These are phyloP conservation scores for Gulo gulo DNA, from an alignment of 2,113 vertebrate genomes.

Conservation along the genomic window DNA sequence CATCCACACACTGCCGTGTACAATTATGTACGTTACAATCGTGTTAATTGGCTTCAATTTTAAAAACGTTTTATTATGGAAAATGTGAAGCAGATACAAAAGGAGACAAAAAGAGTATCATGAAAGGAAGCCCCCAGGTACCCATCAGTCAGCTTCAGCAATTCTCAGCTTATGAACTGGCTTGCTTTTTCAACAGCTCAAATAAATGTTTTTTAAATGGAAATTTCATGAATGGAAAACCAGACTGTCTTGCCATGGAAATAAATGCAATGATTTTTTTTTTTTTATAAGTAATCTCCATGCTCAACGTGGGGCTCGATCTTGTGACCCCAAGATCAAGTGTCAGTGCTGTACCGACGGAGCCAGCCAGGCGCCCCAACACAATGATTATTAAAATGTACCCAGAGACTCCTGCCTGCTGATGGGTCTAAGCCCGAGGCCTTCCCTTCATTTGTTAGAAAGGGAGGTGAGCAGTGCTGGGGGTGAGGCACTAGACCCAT, in stretches of 20 bases:
- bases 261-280: conserved; percentile 63
- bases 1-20: background rate
- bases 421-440: background rate
- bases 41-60: conserved; percentile 32
- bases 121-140: background rate
- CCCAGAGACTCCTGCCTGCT: background rate
- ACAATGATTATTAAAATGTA: conserved; percentile 51
- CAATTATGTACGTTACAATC: conserved; percentile 10
- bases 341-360: background rate
- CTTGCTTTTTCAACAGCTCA: conserved; percentile 30
- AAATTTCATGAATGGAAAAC: conserved; percentile 75
- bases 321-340: background rate
- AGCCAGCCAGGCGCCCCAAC: background rate
- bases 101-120: background rate
- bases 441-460: background rate
- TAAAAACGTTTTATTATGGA: conserved; percentile 60
- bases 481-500: background rate
- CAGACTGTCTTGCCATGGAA: conserved; percentile 70
- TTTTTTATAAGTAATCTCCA: background rate
- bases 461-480: background rate
- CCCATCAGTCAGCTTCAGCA: conserved; percentile 11
- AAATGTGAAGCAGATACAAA: conserved; percentile 51
- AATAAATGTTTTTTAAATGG: conserved; percentile 65
- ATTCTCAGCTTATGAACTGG: background rate
- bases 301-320: background rate